Percentiles rank a stretch among this genome's conserved stretches.
Conservation (phyloP, 2,797 vertebrate species). For the Erpetoichthys calabaricus region DNA sequence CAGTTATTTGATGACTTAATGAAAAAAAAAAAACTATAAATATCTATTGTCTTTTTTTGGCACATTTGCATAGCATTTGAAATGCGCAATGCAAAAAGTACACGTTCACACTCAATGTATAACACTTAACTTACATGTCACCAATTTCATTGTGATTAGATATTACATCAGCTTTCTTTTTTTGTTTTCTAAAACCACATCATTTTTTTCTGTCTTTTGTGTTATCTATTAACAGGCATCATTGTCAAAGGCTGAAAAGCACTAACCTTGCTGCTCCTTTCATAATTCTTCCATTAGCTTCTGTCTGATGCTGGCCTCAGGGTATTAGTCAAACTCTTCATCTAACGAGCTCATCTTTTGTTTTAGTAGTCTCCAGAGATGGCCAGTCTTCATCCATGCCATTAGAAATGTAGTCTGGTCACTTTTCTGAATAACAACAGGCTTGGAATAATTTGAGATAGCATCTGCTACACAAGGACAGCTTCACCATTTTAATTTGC, state of each 20-base stretch:
- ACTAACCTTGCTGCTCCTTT: conserved; percentile 1
- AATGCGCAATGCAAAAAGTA: no score
- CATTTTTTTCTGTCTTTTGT: not conserved
- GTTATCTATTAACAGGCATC: not conserved
- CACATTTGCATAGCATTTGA: no score
- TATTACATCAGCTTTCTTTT: no score
- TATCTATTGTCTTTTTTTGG: no score
- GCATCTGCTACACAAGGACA: conserved; percentile 9
- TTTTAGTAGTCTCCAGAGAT: conserved; percentile 11
- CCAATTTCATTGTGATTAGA: no score
- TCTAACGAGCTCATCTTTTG: conserved; percentile 6
- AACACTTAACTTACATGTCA: no score
- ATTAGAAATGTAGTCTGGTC: conserved; percentile 9
- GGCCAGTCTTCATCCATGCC: not conserved
- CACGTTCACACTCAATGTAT: no score
- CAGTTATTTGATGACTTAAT: no score
- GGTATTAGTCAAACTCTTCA: conserved; percentile 4
- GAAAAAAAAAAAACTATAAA: no score
- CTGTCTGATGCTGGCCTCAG: conserved; percentile 3
- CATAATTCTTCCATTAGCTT: conserved; percentile 10
- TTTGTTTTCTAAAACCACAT: no score
- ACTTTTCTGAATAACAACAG: conserved; percentile 12
- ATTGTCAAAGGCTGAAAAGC: conserved; percentile 2
- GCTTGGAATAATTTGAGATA: conserved; percentile 16
- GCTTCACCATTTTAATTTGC: conserved; percentile 7